Conservation (phyloP, 2,888 invertebrate genomes). For the Siphonodentalium dalli region DNA sequence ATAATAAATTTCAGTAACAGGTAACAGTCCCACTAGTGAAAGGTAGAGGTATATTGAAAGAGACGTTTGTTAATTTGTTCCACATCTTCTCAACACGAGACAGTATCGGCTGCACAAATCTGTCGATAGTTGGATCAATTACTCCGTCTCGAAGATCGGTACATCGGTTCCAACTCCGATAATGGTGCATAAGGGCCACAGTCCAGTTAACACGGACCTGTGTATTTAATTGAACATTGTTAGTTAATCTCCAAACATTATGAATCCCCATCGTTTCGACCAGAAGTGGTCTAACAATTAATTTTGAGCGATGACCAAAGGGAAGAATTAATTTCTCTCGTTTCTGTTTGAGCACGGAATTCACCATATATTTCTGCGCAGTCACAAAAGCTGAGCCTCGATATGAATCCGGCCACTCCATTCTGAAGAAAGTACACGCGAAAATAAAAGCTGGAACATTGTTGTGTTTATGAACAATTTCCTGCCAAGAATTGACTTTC, state of each 20-base stretch:
- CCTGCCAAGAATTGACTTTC: constrained; percentile 36
- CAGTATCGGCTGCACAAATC: too few species aligned
- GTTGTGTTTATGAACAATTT: constrained; percentile 27
- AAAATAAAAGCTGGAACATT: constrained; percentile 27
- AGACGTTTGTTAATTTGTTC: too few species aligned
- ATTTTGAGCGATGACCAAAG: constrained; percentile 38
- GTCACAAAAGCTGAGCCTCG: constrained; percentile 20
- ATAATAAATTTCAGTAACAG: too few species aligned
- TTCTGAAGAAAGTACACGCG: constrained; percentile 43
- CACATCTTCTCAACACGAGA: too few species aligned
- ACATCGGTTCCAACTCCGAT: constrained; percentile 45
- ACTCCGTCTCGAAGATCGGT: too few species aligned
- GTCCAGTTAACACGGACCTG: constrained; percentile 13
- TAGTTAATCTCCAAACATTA: constrained; percentile 29
- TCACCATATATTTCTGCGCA: constrained; percentile 34
- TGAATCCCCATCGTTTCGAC: constrained; percentile 45
- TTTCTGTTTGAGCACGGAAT: constrained; percentile 37
- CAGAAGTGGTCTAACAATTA: constrained; percentile 36
- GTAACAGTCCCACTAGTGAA: too few species aligned
- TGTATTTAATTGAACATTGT: constrained; percentile 4
- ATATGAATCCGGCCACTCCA: constrained; percentile 37
- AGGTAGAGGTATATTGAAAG: too few species aligned
- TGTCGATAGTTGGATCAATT: too few species aligned
- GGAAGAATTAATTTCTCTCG: constrained; percentile 34
- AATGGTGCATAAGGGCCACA: constrained; percentile 43